phyloP scores from a whole-genome alignment of 2,113 vertebrate species.

The Sinocyclocheilus anshuiensis region DNA sequence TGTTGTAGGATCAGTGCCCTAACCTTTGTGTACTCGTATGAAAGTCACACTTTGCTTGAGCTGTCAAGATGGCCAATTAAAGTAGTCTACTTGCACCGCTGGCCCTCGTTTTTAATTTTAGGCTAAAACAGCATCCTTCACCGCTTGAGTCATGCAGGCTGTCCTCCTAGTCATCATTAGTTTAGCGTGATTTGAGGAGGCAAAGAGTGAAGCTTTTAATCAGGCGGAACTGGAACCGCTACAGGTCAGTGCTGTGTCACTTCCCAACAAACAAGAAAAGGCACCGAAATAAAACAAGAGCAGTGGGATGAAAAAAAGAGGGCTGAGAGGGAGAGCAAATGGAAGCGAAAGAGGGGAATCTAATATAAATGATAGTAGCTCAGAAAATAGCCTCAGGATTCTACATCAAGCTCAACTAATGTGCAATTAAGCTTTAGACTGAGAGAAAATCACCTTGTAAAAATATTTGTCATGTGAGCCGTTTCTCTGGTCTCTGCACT shows the following conservation, averaged over 20 bases:
- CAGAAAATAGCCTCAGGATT: conserved; percentile 71
- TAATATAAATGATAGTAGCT: conserved; percentile 71
- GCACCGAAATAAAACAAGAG: conserved; percentile 54
- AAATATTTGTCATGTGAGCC: conserved; percentile 80
- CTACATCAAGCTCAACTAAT: conserved; percentile 77
- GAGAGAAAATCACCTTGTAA: conserved; percentile 80
- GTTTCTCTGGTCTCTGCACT: conserved; percentile 72
- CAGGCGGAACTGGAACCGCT: conserved; percentile 54
- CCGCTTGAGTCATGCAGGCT: conserved; percentile 8
- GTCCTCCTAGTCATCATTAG: conserved; percentile 69
- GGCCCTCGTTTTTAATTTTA: conserved; percentile 70
- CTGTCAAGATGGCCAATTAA: conserved; percentile 75
- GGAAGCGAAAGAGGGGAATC: conserved; percentile 60
- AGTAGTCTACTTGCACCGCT: conserved; percentile 63
- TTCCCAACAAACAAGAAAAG: conserved; percentile 60
- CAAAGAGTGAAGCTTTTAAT: conserved; percentile 56
- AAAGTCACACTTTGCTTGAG: conserved; percentile 68
- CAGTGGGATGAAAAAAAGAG: conserved; percentile 1
- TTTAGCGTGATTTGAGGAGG: conserved; percentile 42
- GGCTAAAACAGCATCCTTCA: conserved; percentile 19
- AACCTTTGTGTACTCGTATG: conserved; percentile 74
- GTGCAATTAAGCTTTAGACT: conserved; percentile 79
- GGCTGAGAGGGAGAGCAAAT: conserved; percentile 57
- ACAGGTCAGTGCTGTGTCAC: conserved; percentile 58
- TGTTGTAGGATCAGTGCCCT: conserved; percentile 64